phyloP scores from a whole-genome alignment of 1,140 invertebrate genomes.

The Eriocheir sinensis region DNA sequence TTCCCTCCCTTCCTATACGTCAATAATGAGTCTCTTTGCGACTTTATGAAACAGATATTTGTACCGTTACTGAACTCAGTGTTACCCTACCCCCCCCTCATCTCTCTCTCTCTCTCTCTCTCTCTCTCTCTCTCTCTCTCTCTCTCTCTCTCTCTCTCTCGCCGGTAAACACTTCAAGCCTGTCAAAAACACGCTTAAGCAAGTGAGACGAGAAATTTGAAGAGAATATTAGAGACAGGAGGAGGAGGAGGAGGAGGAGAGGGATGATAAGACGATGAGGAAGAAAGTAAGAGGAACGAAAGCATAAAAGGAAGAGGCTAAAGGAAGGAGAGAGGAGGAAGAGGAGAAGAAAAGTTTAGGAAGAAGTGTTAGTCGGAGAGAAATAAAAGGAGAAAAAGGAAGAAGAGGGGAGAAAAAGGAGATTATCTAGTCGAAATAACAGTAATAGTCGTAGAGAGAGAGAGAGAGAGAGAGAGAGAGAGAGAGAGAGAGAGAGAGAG shows the following conservation, averaged over 20 bases:
- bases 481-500: too few species aligned
- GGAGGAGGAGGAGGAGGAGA: neutral
- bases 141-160: neutral
- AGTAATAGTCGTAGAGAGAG: too few species aligned
- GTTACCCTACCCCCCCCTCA: too few species aligned
- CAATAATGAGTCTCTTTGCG: too few species aligned
- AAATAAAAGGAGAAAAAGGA: neutral
- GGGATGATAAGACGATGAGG: neutral
- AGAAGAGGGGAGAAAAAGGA: neutral
- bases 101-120: too few species aligned
- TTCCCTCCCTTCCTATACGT: neutral
- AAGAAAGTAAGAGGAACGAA: neutral
- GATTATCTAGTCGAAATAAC: too few species aligned
- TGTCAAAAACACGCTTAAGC: neutral
- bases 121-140: neutral
- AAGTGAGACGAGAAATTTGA: neutral
- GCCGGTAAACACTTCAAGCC: neutral
- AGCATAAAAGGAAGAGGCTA: neutral
- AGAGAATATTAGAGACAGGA: neutral
- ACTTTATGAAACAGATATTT: too few species aligned
- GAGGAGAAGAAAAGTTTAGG: neutral
- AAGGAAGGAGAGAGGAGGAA: neutral
- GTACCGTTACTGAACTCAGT: too few species aligned
- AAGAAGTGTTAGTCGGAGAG: neutral
- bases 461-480: too few species aligned